Percentiles rank a stretch among this genome's conserved stretches.
phyloP scores from a whole-genome alignment of 2,888 invertebrate species.

The Tupiocoris notatus region DNA sequence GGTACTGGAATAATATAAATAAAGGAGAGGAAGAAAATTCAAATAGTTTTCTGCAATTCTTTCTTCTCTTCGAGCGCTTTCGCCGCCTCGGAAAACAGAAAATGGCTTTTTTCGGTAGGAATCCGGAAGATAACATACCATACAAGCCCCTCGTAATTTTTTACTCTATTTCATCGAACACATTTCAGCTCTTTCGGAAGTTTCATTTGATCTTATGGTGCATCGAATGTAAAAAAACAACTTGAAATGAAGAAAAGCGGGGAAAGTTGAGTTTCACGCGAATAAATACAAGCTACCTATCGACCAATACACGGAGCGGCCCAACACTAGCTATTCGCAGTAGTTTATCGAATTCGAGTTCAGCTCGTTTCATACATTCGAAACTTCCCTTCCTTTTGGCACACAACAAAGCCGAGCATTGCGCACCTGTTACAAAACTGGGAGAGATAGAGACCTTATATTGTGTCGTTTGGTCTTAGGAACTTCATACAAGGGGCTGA shows the following conservation, averaged over 20 bases:
- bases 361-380: not conserved
- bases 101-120: too few species aligned
- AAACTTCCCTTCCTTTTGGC: not conserved
- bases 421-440: not conserved
- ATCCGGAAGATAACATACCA: too few species aligned
- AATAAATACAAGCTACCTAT: not conserved
- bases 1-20: too few species aligned
- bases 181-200: too few species aligned
- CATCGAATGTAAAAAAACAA: too few species aligned
- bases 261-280: not conserved
- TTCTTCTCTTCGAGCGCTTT: too few species aligned
- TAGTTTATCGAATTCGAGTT: not conserved
- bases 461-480: not conserved
- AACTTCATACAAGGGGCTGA: not conserved
- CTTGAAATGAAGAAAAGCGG: not conserved
- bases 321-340: not conserved
- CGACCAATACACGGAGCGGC: not conserved
- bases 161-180: too few species aligned
- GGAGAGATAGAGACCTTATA: not conserved
- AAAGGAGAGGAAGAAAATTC: too few species aligned
- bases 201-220: too few species aligned
- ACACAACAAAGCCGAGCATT: not conserved
- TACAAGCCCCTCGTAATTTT: too few species aligned
- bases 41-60: too few species aligned
- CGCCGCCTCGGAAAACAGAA: too few species aligned